Conservation (phyloP, 1,140 invertebrate species). For the Pseudomyrmex pallidus region DNA sequence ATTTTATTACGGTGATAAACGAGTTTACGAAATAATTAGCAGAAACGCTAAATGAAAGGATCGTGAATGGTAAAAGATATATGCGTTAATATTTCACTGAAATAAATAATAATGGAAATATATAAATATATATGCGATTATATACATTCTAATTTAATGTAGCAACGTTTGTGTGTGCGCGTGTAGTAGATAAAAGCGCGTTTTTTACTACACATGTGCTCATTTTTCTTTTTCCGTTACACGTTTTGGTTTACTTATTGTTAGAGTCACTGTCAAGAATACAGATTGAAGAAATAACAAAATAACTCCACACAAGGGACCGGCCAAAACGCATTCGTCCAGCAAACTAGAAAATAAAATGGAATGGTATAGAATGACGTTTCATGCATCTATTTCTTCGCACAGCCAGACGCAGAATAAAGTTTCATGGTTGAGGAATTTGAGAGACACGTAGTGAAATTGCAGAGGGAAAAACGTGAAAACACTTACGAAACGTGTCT, state of each 20-base stretch:
- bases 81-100: background rate
- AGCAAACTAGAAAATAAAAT: constrained; percentile 59
- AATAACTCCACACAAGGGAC: constrained; percentile 6
- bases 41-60: background rate
- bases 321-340: constrained; percentile 23
- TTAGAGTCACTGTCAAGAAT: constrained; percentile 37
- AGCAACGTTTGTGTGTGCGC: background rate
- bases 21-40: constrained; percentile 30
- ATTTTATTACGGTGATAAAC: constrained; percentile 66
- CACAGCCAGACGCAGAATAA: constrained; percentile 10
- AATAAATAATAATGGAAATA: background rate
- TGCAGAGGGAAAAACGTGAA: background rate
- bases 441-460: constrained; percentile 1
- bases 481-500: background rate
- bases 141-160: background rate
- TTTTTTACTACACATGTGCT: constrained; percentile 12
- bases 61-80: background rate
- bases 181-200: background rate
- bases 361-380: constrained; percentile 53
- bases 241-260: constrained; percentile 13
- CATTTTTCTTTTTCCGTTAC: background rate
- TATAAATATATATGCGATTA: background rate
- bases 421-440: constrained; percentile 33
- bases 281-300: constrained; percentile 40
- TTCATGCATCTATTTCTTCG: constrained; percentile 35